Percentiles rank a stretch among this genome's conserved stretches.
Conservation (phyloP, 2,888 invertebrate genomes). For the Sisyra nigra region DNA sequence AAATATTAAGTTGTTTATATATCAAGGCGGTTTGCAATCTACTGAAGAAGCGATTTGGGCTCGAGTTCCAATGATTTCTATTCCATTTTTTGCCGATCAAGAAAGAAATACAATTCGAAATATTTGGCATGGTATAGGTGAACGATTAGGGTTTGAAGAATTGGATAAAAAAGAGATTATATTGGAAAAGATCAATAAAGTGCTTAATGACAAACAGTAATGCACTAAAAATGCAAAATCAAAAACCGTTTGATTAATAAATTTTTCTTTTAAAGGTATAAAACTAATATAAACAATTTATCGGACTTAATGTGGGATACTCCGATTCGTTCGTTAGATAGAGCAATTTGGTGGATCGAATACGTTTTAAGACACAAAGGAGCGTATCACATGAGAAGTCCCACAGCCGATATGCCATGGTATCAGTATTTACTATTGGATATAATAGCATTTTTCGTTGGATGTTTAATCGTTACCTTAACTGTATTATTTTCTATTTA, state of each 20-base stretch:
- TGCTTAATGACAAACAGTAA: constrained; percentile 2
- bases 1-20: constrained; percentile 30
- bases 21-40: constrained; percentile 30
- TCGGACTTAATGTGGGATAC: constrained; percentile 5
- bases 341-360: constrained; percentile 8
- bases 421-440: constrained; percentile 7
- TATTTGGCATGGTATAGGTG: constrained; percentile 19
- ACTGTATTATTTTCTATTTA: constrained; percentile 1
- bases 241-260: constrained; percentile 1
- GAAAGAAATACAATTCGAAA: constrained; percentile 20
- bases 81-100: constrained; percentile 28
- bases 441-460: constrained; percentile 2
- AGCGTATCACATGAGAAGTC: not conserved
- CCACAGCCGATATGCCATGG: constrained; percentile 7
- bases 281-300: constrained; percentile 3
- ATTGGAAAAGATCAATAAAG: not conserved
- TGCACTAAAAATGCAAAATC: not conserved
- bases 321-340: constrained; percentile 1
- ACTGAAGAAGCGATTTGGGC: constrained; percentile 27
- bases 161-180: not conserved
- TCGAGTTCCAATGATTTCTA: constrained; percentile 25
- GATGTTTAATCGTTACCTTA: not conserved
- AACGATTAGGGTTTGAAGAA: constrained; percentile 19
- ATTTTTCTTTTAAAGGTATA: constrained; percentile 4
- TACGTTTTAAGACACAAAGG: constrained; percentile 5